Evolutionary conservation across 2,888 invertebrate species (phyloP).

Genomic region (Thereva nobilitata): DNA sequence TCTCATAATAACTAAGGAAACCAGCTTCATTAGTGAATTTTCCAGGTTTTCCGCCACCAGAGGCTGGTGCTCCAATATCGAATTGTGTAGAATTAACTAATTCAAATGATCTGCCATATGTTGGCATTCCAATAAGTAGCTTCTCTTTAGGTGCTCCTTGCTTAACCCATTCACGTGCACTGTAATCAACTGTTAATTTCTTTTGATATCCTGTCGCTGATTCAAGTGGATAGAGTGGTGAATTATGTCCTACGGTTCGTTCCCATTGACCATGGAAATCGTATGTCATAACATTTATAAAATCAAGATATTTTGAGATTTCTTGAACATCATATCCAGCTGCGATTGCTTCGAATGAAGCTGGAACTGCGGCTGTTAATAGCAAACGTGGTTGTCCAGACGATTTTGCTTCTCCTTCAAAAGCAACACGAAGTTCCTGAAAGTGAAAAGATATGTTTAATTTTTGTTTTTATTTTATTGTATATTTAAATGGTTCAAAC

Average conservation of each 20-base stretch:
- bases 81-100: conserved; percentile 84
- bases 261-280: conserved; percentile 97
- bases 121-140: conserved; percentile 92
- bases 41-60: conserved; percentile 83
- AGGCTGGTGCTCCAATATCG: conserved; percentile 89
- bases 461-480: background rate
- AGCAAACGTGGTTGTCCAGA: conserved; percentile 80
- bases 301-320: conserved; percentile 90
- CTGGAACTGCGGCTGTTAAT: conserved; percentile 88
- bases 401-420: conserved; percentile 89
- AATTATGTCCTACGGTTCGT: conserved; percentile 89
- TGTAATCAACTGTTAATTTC: conserved; percentile 89
- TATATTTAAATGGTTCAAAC: conserved; percentile 17
- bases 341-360: conserved; percentile 90
- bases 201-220: conserved; percentile 90
- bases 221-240: conserved; percentile 85
- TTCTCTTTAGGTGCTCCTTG: conserved; percentile 93
- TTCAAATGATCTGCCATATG: conserved; percentile 90
- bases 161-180: conserved; percentile 90
- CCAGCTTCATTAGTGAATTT: conserved; percentile 92
- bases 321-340: conserved; percentile 94
- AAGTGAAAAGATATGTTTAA: background rate
- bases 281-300: conserved; percentile 94
- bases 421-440: conserved; percentile 83
- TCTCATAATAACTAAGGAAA: conserved; percentile 93